Base-by-base conservation (phyloP, 2,888 invertebrate genomes). In the Idaea straminata region DNA sequence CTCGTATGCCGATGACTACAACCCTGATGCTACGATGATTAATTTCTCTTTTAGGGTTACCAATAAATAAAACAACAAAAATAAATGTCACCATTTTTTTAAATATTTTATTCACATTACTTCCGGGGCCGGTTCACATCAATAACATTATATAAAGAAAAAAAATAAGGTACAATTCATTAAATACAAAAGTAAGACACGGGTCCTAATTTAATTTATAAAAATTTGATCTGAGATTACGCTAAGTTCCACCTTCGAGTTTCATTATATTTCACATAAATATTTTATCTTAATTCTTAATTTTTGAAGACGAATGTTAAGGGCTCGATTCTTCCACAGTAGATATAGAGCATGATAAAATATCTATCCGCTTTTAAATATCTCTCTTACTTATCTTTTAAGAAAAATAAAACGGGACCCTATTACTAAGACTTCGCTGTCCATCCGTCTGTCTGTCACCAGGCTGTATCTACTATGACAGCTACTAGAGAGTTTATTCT, bases 91-190 rank as follows among this genome's bases (percentile, higher is more conserved):
- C 78, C 79, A 81, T 47, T 82, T 87, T 86, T 77, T 77, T 76
- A 65, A 75, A 85, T 82, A 83, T 84, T 89, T 87, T 85, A 85
- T 86, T 85, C 79, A 86, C 84, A 86, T 84, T 80, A 80, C 34
- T 82, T 83, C 85, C 89, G 78, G 86, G 83, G 85, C 85, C 87
- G 81, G 82, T 83, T 86, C 85, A 87, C 85, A 85, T 82, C 82
- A 83, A 86, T 86, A 89, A 89, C 86, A 87, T 82, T 83, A 83
- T 87, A 85, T 88, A 89, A 86, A 88, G 82, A 85, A 74, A 74
- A 74, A 74, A 76, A 88, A 86, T 83, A 86, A 88, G 89, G 87
- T 86, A 86, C 87, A 78, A 82, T 78, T 74, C 73, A 79, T 81
- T 83, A 83, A 83, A 83, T 85, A 85, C 82, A 87, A 88, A 84